Evolutionary conservation across 2,888 invertebrate genomes (phyloP), one percentile per base, ranked within the genome.

Genomic region (Ptilodon capucinus): DNA sequence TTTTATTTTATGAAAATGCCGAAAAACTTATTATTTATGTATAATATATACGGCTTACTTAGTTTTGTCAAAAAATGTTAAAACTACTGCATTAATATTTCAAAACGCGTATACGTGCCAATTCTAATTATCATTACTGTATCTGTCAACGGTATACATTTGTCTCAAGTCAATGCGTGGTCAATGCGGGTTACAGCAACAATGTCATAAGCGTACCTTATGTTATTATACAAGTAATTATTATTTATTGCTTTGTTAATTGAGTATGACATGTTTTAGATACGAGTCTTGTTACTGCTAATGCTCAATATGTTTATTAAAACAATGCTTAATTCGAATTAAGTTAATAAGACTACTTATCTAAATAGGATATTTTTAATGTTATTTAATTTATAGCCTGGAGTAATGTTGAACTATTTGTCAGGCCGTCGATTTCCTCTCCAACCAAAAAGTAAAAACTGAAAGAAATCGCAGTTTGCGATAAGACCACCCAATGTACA

Each of bases 211-310:
- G 41, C 30, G 48, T 38, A 38, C 36, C 19, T 47, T 54, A 47
- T 9, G 21, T 39, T 43, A 48, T 41, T 45, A 40, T 51, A 38
- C 19, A n/a, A 44, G 51, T 56, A 62, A 56, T 62, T 62, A 62
- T 56, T 44, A 62, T 62, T 62, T 62, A 62, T 56, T 42, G 44
- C 52, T 56, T 54, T 47, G 62, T 62, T 62, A 62, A 62, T 62
- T 59, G 56, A 52, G 59, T 57, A 51, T 59, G 62, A 54, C 57
- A 54, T 54, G 41, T 42, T 51, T 55, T 53, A 11, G 46, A 49
- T 61, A 42, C 32, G 25, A 48, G 48, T 48, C 49, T 44, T 49
- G 51, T 47, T 56, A 48, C 25, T 44, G 48, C 46, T 46, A 50
- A 46, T 42, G 44, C 46, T 45, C 46, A 40, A 23, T 50, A 41